Evolutionary conservation across 2,797 vertebrate genomes (phyloP), one percentile per base, ranked within the genome.

Genomic region (Xenopus petersii): DNA sequence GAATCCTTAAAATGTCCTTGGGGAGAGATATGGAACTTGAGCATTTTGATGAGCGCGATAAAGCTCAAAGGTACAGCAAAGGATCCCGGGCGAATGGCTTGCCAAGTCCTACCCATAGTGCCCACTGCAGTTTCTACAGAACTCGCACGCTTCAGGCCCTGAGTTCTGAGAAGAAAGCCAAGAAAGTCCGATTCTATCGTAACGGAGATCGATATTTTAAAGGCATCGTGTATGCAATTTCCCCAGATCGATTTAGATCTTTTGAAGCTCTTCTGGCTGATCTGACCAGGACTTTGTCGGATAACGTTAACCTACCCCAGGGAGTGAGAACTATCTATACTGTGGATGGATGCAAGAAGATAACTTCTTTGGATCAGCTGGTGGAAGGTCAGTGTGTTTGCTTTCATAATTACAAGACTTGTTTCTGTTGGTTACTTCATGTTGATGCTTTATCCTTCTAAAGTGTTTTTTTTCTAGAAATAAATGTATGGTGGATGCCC

Each of bases 151-250:
- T 99, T 73, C 95, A 97, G 86, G 89, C 95, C 1, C 94, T 99
- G 81, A 99, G 92, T 82, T 92, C 94, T 0, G 97, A 99, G 85
- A 99, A 99, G 84, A 98, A 97, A 84, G 98, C 98, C 84, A 99
- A 96, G 92, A 99, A 98, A 84, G 93, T 99, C 12, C 94, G 95
- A 15, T 99, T 99, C 90, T 99, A 98, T 85, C 95, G 98, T 67
- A 99, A 99, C 0, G 98, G 98, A 80, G 98, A 99, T 86, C 94
- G 96, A 11, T 98, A 98, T 87, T 99, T 99, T 87, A 98, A 97
- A 86, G 98, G 98, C 70, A 95, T 99, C 84, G 96, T 98, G 54
- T 99, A 98, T 42, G 97, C 98, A 81, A 94, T 99, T 84, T 98
- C 97, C 77, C 93, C 93, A 62, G 97, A 99, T 80, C 92, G 97